Percentiles rank a stretch among this genome's conserved stretches.
Evolutionary conservation across 2,888 invertebrate species (phyloP).

Genomic region (Coecobrya sp.): DNA sequence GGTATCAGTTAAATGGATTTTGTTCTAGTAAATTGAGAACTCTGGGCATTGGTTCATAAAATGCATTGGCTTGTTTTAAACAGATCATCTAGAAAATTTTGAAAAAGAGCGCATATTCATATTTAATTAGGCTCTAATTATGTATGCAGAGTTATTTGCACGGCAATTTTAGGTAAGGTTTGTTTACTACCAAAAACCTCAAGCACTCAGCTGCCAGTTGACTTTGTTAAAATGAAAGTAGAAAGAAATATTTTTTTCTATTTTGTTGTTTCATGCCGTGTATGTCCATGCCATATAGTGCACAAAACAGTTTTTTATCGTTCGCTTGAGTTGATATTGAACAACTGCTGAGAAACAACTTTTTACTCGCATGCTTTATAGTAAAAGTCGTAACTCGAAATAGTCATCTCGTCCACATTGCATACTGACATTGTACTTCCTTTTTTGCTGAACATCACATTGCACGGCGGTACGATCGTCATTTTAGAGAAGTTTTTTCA

Average conservation of each 20-base stretch:
- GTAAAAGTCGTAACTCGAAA: conserved; percentile 61
- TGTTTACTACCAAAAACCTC: conserved; percentile 30
- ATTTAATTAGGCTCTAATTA: too few relatives aligned
- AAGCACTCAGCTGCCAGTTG: background rate
- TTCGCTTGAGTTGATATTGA: conserved; percentile 57
- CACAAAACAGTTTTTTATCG: conserved; percentile 66
- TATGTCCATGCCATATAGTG: background rate
- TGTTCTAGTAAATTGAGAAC: too few relatives aligned
- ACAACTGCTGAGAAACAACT: conserved; percentile 75
- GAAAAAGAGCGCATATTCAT: too few relatives aligned
- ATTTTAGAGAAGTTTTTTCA: conserved; percentile 55
- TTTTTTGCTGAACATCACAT: conserved; percentile 27
- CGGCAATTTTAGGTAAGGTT: background rate
- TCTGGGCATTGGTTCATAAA: too few relatives aligned
- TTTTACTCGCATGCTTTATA: conserved; percentile 64
- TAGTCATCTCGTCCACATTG: conserved; percentile 28
- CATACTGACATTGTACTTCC: background rate
- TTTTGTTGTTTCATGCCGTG: conserved; percentile 24
- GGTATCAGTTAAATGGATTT: too few relatives aligned
- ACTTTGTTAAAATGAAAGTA: conserved; percentile 54
- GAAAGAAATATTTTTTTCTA: conserved; percentile 1
- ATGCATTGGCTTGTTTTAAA: too few relatives aligned
- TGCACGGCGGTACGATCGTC: conserved; percentile 39
- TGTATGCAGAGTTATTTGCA: background rate
- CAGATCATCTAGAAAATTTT: too few relatives aligned